Conservation (phyloP, 2,888 invertebrate species). For the Podotricha telesiphe region DNA sequence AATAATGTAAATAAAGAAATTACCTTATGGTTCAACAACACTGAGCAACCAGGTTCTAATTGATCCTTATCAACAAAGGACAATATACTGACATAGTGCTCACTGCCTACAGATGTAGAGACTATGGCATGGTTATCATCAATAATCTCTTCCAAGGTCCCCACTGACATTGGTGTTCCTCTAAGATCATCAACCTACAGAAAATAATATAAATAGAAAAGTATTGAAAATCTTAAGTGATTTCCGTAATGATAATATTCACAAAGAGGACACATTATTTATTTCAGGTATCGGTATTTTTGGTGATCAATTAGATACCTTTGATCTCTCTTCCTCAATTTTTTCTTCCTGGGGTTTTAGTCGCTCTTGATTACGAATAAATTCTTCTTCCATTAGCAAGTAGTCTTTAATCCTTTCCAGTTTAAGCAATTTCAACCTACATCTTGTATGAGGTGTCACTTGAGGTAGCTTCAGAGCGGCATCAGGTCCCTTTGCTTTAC, state of each 20-base stretch:
- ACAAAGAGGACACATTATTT: background rate
- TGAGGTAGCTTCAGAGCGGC: constrained; percentile 98
- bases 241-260: background rate
- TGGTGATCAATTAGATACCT: constrained; percentile 67
- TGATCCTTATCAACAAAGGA: constrained; percentile 99
- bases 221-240: background rate
- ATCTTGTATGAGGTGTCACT: constrained; percentile 98
- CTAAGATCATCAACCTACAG: constrained; percentile 95
- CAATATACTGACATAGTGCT: constrained; percentile 99
- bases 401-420: constrained; percentile 99
- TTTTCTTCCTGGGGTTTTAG: constrained; percentile 99
- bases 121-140: constrained; percentile 99
- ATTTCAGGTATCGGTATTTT: background rate
- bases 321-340: constrained; percentile 98
- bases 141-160: constrained; percentile 99
- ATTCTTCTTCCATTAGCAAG: constrained; percentile 99
- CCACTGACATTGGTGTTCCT: constrained; percentile 99
- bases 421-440: constrained; percentile 96
- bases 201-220: constrained; percentile 21
- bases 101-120: constrained; percentile 98
- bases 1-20: constrained; percentile 8
- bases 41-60: constrained; percentile 99
- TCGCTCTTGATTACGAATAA: constrained; percentile 98
- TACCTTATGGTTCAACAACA: constrained; percentile 98
- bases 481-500: constrained; percentile 98